A percentile compares a stretch with the other conserved stretches of the same genome.
Conservation (phyloP, 2,888 invertebrate genomes). For the Vanessa cardui region DNA sequence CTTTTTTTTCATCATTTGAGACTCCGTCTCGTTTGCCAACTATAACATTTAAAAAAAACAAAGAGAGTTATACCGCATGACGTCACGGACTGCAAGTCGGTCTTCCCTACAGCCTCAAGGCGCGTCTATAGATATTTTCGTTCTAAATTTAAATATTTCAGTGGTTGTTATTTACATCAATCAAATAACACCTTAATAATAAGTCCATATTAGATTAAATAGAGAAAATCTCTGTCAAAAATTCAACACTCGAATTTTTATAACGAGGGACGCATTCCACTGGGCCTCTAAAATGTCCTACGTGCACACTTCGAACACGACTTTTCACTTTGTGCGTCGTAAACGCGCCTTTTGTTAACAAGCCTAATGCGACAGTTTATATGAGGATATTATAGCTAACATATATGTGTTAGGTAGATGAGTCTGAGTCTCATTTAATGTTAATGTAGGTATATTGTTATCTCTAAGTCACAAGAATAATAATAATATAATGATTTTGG, state of each 20-base stretch:
- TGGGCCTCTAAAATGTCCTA: constrained; percentile 26
- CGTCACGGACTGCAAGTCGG: too few relatives aligned
- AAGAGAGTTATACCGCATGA: too few relatives aligned
- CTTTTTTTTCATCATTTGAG: too few relatives aligned
- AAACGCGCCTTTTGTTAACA: constrained; percentile 77
- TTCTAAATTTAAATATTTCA: too few relatives aligned
- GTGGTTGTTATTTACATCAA: too few relatives aligned
- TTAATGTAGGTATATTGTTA: not conserved
- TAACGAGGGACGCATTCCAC: not conserved
- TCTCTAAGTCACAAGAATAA: not conserved
- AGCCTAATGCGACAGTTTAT: constrained; percentile 25
- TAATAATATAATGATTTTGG: too few relatives aligned
- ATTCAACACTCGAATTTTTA: constrained; percentile 5
- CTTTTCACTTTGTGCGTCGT: constrained; percentile 69
- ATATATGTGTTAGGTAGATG: not conserved
- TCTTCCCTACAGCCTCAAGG: too few relatives aligned
- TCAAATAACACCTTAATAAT: too few relatives aligned
- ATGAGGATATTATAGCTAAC: not conserved
- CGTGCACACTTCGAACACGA: constrained; percentile 46
- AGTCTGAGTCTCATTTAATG: not conserved
- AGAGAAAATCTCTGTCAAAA: not conserved
- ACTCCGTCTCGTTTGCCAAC: too few relatives aligned
- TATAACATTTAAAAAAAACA: too few relatives aligned
- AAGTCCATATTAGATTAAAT: not conserved
- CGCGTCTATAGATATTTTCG: too few relatives aligned